phyloP scores from a whole-genome alignment of 2,113 vertebrate genomes.

The Campylomormyrus tamandua region DNA sequence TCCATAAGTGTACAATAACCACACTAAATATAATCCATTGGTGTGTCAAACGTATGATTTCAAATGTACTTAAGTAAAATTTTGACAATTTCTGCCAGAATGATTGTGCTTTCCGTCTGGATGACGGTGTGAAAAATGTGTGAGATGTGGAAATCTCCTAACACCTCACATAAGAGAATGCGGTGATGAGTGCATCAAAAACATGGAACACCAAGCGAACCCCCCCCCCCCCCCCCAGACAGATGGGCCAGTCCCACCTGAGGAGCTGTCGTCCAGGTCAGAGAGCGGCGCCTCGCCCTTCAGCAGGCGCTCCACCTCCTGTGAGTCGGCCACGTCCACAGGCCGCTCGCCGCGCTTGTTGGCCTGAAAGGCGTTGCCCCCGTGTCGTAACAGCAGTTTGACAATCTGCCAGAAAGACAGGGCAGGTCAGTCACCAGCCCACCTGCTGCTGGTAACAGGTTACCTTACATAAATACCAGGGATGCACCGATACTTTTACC shows the following conservation, averaged over 20 bases:
- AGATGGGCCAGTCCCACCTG: constrained; percentile 61
- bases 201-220: not conserved
- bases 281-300: constrained; percentile 85
- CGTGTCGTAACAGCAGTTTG: constrained; percentile 86
- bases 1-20: not conserved
- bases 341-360: constrained; percentile 93
- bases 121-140: not conserved
- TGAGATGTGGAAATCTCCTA: not conserved
- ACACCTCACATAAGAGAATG: not conserved
- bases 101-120: not conserved
- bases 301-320: constrained; percentile 83
- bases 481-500: too few species aligned
- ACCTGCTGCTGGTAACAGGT: not conserved
- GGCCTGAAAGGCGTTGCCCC: constrained; percentile 92
- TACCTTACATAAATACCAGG: not conserved
- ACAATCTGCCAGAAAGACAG: constrained; percentile 71
- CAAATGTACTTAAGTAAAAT: not conserved
- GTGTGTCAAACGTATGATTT: not conserved
- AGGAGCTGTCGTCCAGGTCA: constrained; percentile 85
- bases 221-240: not conserved
- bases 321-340: constrained; percentile 92
- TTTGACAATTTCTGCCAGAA: not conserved
- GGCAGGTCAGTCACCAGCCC: not conserved
- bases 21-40: not conserved
- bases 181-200: not conserved